Evolutionary conservation across 2,113 vertebrate species (phyloP).

Genomic region (Seriola aureovittata): DNA sequence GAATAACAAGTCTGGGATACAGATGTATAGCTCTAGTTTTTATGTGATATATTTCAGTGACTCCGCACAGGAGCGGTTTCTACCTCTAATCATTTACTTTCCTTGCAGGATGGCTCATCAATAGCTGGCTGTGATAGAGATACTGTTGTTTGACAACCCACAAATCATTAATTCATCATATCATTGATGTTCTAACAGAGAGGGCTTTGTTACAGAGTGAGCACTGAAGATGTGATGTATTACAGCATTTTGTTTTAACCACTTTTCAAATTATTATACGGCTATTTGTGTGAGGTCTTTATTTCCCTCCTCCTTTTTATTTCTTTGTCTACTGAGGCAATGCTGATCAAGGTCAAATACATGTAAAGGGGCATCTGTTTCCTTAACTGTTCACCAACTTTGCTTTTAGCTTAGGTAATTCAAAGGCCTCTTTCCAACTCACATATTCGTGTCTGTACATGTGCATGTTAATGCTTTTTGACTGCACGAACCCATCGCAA

Average conservation of each 20-base stretch:
- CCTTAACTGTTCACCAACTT: not conserved
- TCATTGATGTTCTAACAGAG: constrained; percentile 62
- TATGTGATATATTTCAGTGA: constrained; percentile 34
- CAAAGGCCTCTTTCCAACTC: constrained; percentile 12
- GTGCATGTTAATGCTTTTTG: not conserved
- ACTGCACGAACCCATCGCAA: not conserved
- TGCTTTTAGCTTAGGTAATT: constrained; percentile 11
- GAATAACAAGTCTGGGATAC: not conserved
- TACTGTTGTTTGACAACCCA: constrained; percentile 50
- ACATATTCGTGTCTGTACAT: not conserved
- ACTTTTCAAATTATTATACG: constrained; percentile 29
- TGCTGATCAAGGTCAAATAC: not conserved
- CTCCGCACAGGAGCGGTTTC: constrained; percentile 14
- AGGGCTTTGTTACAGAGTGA: constrained; percentile 43
- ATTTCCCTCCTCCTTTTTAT: not conserved
- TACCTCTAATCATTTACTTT: constrained; percentile 54
- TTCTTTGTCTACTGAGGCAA: not conserved
- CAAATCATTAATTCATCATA: constrained; percentile 63
- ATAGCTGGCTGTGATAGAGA: constrained; percentile 53
- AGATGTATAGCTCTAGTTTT: constrained; percentile 23
- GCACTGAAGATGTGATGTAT: constrained; percentile 27
- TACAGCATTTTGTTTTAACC: not conserved
- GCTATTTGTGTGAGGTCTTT: constrained; percentile 19
- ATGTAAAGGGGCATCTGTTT: not conserved
- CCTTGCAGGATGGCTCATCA: constrained; percentile 52